phyloP scores from a whole-genome alignment of 2,888 invertebrate species.

The Atethmia centrago region DNA sequence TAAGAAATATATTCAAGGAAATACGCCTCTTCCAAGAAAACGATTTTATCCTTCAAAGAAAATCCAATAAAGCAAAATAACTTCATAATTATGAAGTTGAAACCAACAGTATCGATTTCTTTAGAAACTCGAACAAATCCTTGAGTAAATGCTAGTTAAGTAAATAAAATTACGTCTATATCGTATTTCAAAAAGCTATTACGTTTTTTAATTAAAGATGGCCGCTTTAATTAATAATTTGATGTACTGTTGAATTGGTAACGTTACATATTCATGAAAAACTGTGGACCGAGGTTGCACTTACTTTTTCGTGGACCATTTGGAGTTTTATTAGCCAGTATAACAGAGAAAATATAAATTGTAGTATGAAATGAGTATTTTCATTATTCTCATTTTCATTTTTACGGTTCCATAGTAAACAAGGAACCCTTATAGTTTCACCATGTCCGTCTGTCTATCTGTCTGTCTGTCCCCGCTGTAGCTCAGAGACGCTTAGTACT shows the following conservation, averaged over 20 bases:
- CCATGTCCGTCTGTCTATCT: no score
- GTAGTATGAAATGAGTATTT: not conserved
- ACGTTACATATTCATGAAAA: conserved; percentile 41
- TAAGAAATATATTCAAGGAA: no score
- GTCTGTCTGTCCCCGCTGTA: no score
- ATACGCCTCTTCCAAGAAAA: conserved; percentile 6
- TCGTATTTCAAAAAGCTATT: conserved; percentile 17
- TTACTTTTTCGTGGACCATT: conserved; percentile 29
- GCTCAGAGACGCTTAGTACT: no score
- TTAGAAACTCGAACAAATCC: conserved; percentile 19
- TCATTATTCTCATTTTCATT: not conserved
- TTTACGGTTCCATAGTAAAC: no score
- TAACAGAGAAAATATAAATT: conserved; percentile 2
- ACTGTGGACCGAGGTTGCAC: conserved; percentile 19
- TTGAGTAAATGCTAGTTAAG: conserved; percentile 18
- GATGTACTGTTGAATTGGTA: conserved; percentile 29
- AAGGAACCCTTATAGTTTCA: no score
- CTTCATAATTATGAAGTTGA: conserved; percentile 39
- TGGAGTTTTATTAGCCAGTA: not conserved
- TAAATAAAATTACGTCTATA: conserved; percentile 5
- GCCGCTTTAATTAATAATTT: conserved; percentile 34
- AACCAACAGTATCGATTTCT: conserved; percentile 25
- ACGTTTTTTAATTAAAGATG: conserved; percentile 42
- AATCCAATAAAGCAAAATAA: conserved; percentile 40
- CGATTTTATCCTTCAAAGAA: conserved; percentile 23